Conservation (phyloP, 2,113 vertebrate genomes). For the Tetrax tetrax region DNA sequence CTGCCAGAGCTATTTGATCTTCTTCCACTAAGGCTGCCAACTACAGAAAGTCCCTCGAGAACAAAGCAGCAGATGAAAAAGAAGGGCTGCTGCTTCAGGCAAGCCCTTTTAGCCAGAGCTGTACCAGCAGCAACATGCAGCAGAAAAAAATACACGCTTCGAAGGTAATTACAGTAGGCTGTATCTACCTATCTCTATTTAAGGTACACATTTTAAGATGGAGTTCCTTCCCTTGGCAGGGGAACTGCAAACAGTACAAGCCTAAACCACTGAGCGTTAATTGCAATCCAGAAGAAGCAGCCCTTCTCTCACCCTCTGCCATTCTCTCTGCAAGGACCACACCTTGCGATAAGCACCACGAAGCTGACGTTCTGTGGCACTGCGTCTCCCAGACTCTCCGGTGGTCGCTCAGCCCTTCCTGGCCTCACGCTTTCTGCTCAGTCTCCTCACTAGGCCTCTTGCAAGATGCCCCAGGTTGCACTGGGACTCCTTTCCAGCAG, state of each 20-base stretch:
- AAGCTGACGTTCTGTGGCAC: not conserved
- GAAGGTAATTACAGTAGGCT: not conserved
- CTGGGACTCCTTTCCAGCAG: not conserved
- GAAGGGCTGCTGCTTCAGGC: conserved; percentile 18
- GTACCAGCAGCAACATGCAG: not conserved
- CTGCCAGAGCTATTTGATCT: conserved; percentile 31
- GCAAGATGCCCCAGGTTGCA: accelerated
- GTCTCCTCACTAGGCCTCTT: accelerated
- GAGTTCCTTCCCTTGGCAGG: not conserved
- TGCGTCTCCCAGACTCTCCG: accelerated
- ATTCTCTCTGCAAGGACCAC: not conserved
- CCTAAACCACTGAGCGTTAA: accelerated
- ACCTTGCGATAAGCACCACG: accelerated
- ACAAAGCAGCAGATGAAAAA: conserved; percentile 53
- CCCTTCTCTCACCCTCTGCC: not conserved
- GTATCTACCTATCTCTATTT: not conserved
- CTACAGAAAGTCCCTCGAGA: conserved; percentile 22
- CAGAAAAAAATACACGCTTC: not conserved
- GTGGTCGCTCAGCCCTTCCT: not conserved
- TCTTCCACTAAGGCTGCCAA: not conserved
- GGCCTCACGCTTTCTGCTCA: not conserved
- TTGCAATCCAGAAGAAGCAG: not conserved
- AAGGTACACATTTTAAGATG: not conserved
- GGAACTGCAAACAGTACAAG: not conserved
- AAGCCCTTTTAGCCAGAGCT: not conserved